Evolutionary conservation across 2,888 invertebrate genomes (phyloP).

Genomic region (Diloba caeruleocephala): DNA sequence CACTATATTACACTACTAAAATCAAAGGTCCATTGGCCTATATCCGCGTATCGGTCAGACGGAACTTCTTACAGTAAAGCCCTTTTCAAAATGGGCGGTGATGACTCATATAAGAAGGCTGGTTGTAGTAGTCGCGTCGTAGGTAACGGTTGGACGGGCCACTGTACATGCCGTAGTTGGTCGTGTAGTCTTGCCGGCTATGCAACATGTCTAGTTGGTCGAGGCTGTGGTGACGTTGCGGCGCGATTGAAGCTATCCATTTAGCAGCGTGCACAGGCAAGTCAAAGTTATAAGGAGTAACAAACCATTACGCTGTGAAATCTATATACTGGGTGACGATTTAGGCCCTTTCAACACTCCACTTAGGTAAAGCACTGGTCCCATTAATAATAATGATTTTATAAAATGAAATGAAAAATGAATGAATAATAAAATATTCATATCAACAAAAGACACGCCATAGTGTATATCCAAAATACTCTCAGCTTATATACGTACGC

Average conservation of each 20-base stretch:
- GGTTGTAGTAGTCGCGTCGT: slow-evolving; percentile 79
- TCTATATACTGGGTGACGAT: too few species aligned
- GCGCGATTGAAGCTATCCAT: slow-evolving; percentile 66
- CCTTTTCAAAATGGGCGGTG: slow-evolving; percentile 88
- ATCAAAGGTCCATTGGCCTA: slow-evolving; percentile 76
- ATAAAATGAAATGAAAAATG: too few species aligned
- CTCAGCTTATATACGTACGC: too few species aligned
- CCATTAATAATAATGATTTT: too few species aligned
- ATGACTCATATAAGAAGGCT: slow-evolving; percentile 78
- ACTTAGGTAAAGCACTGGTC: too few species aligned
- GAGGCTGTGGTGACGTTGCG: slow-evolving; percentile 84
- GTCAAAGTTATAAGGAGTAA: slow-evolving; percentile 15
- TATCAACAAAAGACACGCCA: too few species aligned
- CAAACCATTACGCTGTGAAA: too few species aligned
- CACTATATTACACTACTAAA: slow-evolving; percentile 68
- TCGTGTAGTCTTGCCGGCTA: slow-evolving; percentile 75
- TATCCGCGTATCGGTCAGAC: slow-evolving; percentile 82
- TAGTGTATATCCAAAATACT: too few species aligned
- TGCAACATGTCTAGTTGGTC: slow-evolving; percentile 86
- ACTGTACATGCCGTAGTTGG: slow-evolving; percentile 73
- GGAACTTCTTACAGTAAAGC: slow-evolving; percentile 86
- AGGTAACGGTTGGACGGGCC: slow-evolving; percentile 68
- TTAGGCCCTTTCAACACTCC: too few species aligned
- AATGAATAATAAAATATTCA: too few species aligned
- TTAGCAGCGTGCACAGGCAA: slow-evolving; percentile 78